Percentiles rank a stretch among this genome's conserved stretches.
These are phyloP conservation scores for Mobula hypostoma DNA, from an alignment of 2,113 vertebrate species.

Conservation along the genomic window DNA sequence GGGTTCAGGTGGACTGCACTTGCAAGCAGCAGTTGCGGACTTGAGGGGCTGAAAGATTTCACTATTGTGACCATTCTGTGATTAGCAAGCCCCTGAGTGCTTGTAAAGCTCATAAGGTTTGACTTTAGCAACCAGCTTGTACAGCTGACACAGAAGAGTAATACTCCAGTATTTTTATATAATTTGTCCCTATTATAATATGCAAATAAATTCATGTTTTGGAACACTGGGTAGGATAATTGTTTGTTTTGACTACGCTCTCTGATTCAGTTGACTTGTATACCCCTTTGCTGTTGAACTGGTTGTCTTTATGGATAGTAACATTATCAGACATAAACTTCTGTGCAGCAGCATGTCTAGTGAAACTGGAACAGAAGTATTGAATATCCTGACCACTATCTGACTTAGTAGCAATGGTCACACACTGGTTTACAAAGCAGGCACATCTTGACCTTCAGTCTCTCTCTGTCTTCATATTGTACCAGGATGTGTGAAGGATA, in stretches of 20 bases:
- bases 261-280: background rate
- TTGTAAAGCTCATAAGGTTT: background rate
- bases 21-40: too few species aligned
- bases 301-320: slow-evolving; percentile 20
- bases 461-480: too few species aligned
- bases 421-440: background rate
- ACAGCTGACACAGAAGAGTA: background rate
- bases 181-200: background rate
- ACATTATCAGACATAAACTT: background rate
- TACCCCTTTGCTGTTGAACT: background rate
- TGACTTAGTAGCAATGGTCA: background rate
- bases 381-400: slow-evolving; percentile 3
- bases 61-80: too few species aligned
- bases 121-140: background rate
- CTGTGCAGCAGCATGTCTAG: background rate
- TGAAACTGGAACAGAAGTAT: background rate
- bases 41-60: too few species aligned
- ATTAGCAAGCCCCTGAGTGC: background rate
- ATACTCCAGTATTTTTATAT: background rate
- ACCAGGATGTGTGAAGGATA: too few species aligned
- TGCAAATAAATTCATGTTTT: slow-evolving; percentile 15
- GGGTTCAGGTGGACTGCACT: too few species aligned
- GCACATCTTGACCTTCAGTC: too few species aligned
- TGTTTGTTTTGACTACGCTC: slow-evolving; percentile 20
- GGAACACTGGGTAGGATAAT: slow-evolving; percentile 1